phyloP scores from a whole-genome alignment of 2,113 vertebrate genomes.

The Malurus cyaneus region DNA sequence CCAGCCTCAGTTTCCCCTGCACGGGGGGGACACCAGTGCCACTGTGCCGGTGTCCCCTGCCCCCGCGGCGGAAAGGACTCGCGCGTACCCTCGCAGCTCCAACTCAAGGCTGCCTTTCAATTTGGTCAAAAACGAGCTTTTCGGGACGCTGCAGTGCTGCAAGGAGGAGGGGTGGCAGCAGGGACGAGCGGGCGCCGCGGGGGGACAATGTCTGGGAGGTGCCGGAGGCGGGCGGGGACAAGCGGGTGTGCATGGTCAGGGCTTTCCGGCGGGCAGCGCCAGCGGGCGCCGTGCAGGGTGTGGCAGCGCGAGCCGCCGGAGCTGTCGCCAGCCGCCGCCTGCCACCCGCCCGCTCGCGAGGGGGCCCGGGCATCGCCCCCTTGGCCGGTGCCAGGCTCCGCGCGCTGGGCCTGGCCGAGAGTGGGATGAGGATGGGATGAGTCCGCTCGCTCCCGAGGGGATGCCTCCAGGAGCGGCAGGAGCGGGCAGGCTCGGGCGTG shows the following conservation, averaged over 20 bases:
- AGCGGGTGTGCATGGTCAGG: conserved; percentile 5
- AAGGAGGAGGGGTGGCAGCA: neutral
- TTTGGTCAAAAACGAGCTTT: neutral
- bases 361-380: neutral
- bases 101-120: neutral
- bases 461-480: neutral
- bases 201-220: conserved; percentile 31
- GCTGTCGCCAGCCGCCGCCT: neutral
- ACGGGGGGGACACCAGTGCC: neutral
- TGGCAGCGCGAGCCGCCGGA: neutral
- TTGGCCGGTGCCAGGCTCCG: neutral
- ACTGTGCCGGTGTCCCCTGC: accelerated
- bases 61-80: neutral
- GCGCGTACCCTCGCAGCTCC: neutral
- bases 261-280: conserved; percentile 31
- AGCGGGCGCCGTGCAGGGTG: neutral
- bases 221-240: neutral
- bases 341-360: accelerated
- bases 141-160: neutral
- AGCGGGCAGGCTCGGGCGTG: neutral
- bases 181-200: neutral
- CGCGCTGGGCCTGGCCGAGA: neutral
- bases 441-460: neutral
- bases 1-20: neutral
- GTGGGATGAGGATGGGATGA: neutral